Base-by-base conservation (phyloP, 2,888 invertebrate species). In the Ptilodon capucinus region DNA sequence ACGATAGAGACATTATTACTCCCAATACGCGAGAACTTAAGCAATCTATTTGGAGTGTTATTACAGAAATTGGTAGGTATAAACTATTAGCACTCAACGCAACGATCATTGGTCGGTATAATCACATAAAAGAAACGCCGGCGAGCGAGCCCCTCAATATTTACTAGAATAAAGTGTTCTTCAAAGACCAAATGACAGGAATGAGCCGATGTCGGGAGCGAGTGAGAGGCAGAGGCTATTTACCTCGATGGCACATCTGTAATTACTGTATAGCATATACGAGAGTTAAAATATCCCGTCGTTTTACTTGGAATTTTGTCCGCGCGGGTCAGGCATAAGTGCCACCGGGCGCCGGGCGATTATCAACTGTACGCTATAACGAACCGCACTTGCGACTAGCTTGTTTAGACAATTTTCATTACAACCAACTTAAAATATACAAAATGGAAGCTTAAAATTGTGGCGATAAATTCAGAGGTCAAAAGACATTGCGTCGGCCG, bases 211-310 rank as follows among this genome's bases (percentile, higher is more conserved):
- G 71, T 71, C 55, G 65, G 64, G 72, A 71, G 76, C 65, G 74
- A 80, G 63, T 53, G 75, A 74, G 79, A 78, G 60, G 64, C 63
- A 61, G 57, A 75, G 82, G 83, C 81, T 86, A 84, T 86, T 86
- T 86, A 85, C 83, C 84, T 81, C 82, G 74, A 79, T 77, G 73
- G 77, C 81, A 81, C 83, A 82, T 84, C 84, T 77, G 84, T 90
- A 90, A 90, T 88, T 88, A 89, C 81, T 81, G 78, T 76, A 74
- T 73, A 76, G 74, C 75, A 74, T 80, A 79, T 76, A 82, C 76
- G 73, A 75, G 70, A 70, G 75, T 81, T 84, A 79, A 87, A 85
- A 83, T 84, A 84, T 80, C 77, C 79, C 75, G 74, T 67, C 80
- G 76, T 75, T 81, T 78, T 79, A 79, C 79, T 77, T 64, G 75